These are phyloP conservation scores for Hippocampus abdominalis DNA, from an alignment of 2,113 vertebrate species.

Conservation along the genomic window DNA sequence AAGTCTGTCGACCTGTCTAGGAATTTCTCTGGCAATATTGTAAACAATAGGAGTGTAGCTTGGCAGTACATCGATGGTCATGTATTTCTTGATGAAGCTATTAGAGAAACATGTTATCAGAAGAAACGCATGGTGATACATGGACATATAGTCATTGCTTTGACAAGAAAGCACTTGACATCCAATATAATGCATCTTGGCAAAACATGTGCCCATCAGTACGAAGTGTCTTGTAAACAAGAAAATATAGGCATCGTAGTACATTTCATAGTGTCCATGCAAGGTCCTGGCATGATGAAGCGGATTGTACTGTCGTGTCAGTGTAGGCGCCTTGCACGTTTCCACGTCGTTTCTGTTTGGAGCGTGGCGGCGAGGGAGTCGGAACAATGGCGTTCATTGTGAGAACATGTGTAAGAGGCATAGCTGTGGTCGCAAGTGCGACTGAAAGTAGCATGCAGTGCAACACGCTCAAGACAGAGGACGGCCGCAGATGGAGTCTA, in stretches of 20 bases:
- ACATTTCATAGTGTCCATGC: too few relatives aligned
- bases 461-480: background rate
- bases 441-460: slow-evolving; percentile 25
- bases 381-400: slow-evolving; percentile 76
- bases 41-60: too few relatives aligned
- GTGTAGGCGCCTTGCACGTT: background rate
- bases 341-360: background rate
- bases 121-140: too few relatives aligned
- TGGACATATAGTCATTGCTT: too few relatives aligned
- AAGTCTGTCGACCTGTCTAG: background rate
- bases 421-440: slow-evolving; percentile 17
- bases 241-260: too few relatives aligned
- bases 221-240: too few relatives aligned
- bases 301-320: background rate
- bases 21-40: background rate
- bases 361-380: background rate
- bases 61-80: too few relatives aligned
- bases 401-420: slow-evolving; percentile 32
- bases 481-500: slow-evolving; percentile 14
- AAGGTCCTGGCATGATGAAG: background rate
- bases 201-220: too few relatives aligned
- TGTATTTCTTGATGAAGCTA: too few relatives aligned
- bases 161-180: too few relatives aligned
- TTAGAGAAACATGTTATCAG: too few relatives aligned
- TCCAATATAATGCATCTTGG: too few relatives aligned